Evolutionary conservation across 2,113 vertebrate genomes (phyloP).

Genomic region (Antigone vipio): DNA sequence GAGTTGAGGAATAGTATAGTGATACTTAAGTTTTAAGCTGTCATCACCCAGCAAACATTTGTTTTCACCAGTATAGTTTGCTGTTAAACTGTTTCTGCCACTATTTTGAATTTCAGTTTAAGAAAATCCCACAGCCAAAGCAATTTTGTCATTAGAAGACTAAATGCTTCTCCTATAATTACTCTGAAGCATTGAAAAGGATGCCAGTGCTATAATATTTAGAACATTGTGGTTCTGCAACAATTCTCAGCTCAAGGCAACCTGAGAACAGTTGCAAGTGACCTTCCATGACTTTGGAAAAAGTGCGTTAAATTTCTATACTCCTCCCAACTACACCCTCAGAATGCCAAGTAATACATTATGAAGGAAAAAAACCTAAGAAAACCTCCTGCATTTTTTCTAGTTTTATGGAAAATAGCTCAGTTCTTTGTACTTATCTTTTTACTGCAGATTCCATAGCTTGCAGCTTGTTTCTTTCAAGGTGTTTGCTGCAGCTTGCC

Average conservation of each 20-base stretch:
- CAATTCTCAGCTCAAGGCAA: background rate
- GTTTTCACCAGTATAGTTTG: background rate
- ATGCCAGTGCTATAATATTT: background rate
- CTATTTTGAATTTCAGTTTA: background rate
- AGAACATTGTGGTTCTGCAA: background rate
- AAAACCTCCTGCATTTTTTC: background rate
- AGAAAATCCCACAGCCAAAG: background rate
- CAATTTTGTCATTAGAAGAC: background rate
- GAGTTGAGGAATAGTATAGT: background rate
- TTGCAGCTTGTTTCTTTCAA: background rate
- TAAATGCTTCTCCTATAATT: background rate
- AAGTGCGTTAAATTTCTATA: background rate
- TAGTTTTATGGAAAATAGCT: background rate
- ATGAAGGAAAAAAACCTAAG: background rate
- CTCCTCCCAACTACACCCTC: background rate
- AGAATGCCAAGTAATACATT: background rate
- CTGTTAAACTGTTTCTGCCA: background rate
- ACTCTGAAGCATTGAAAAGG: background rate
- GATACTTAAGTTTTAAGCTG: background rate
- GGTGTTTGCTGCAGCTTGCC: background rate
- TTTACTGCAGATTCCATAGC: background rate
- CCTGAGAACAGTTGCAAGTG: background rate
- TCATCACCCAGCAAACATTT: background rate
- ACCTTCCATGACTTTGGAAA: background rate
- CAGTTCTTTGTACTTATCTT: background rate